Base-by-base conservation (phyloP, 2,797 vertebrate genomes). In the Microcaecilia unicolor region DNA sequence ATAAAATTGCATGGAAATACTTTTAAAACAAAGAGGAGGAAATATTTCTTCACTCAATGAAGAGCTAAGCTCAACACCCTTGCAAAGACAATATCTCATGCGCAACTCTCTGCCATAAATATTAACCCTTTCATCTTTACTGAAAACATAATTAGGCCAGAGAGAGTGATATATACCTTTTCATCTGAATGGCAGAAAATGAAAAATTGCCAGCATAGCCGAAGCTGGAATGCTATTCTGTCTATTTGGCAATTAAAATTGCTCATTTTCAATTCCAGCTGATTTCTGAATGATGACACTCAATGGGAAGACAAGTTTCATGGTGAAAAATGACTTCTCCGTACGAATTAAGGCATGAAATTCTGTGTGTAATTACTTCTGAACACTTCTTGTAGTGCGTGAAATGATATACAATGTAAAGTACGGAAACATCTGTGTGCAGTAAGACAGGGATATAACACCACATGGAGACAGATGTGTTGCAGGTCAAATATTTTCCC, bases 91-190 rank as follows among this genome's bases (percentile, higher is more conserved):
- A 40, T 64, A 56, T 50, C 56, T 52, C 10, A 18, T 26, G 26
- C 61, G 37, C 55, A 44, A 26, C 58, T n/a, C 8, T 6, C 34
- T 56, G 46, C 54, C 34, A 41, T 19, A 60, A 67, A 63, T 50
- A 55, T 51, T 55, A 61, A 53, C 62, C 56, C 41, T 48, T 57
- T 56, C 67, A 25, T 81, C 80, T 82, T 78, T 79, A 78, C 81
- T n/a, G 78, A 70, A 76, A 74, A 70, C 62, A 79, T 77, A 75
- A 83, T 79, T 72, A 76, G 67, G 46, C 64, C 38, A n/a, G n/a
- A 8, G 61, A 61, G 47, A 61, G 68, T 66, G 74, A 77, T 80
- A 72, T 61, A 64, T 67, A 61, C 58, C 57, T 39, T 50, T 51
- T 48, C 44, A 49, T 61, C 38, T 32, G 58, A 39, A 18, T 45